Percentiles rank a stretch among this genome's conserved stretches.
Conservation (phyloP, 2,797 vertebrate genomes). For the Peromyscus melanophrys region DNA sequence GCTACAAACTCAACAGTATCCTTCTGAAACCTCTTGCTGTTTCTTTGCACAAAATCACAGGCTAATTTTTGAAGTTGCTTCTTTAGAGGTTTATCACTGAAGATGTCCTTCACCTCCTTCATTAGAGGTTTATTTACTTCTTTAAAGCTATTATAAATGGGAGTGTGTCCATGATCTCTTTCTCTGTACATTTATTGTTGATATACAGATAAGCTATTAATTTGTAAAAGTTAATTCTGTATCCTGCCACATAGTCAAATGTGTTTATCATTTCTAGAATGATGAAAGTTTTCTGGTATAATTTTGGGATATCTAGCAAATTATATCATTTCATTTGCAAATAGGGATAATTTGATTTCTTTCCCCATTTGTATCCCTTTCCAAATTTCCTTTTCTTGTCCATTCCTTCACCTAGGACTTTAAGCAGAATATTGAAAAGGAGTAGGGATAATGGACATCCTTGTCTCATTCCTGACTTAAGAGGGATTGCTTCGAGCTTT, state of each 20-base stretch:
- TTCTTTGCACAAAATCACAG: slow-evolving; percentile 23
- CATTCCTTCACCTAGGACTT: background rate
- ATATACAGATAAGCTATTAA: background rate
- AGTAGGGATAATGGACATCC: background rate
- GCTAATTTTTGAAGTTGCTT: background rate
- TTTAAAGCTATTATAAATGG: background rate
- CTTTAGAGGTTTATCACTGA: background rate
- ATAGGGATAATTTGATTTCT: background rate
- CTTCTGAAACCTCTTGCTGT: background rate
- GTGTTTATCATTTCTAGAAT: background rate
- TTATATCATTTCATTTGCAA: background rate
- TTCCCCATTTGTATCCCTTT: background rate
- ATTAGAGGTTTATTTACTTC: background rate
- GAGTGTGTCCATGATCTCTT: background rate
- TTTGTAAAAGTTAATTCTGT: background rate
- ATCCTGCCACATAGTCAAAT: background rate
- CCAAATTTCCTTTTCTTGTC: background rate
- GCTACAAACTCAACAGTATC: background rate
- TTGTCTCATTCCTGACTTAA: background rate
- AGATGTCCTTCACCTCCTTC: background rate
- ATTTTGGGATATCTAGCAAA: background rate
- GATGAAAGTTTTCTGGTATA: background rate
- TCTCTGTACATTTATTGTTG: background rate
- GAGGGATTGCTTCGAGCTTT: background rate
- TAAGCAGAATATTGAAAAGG: background rate